Base-by-base conservation (phyloP, 2,113 vertebrate genomes). In the Zosterops pallidus region DNA sequence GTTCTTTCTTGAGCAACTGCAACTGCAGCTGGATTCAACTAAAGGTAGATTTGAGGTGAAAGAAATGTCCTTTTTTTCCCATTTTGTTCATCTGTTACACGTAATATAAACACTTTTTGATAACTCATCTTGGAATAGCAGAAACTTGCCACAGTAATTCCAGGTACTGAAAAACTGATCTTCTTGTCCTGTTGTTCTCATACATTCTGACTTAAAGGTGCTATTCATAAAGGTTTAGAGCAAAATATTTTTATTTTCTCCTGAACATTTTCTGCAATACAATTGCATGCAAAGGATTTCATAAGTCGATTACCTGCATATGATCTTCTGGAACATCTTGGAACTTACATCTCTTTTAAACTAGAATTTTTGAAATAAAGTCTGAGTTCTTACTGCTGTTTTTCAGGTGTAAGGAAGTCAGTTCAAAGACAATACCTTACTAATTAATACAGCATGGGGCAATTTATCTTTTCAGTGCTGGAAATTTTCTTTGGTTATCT, bases 381-480 rank as follows among this genome's bases (percentile, higher is more conserved):
- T 16, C 44, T 29, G 35, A 13, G 5, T 47, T 81, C 44, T 74
- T 56, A 53, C 44, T 60, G 33, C 6, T 91, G 80, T 68, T 89
- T 70, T 84, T 84, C 65, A 84, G 84, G 93, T 95, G 52, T n/a
- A 44, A 25, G 50, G 39, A 84, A 84, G 44, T 59, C 60, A 70
- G 60, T 86, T 96, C 80, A 89, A 90, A 92, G 89, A 42, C 41
- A 52, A 42, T 49, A 49, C 15, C 29, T 50, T 86, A 20, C 5
- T 89, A 89, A 84, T 81, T 74, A 67, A 68, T 71, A 82, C 72
- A 89, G 5, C 17, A 5, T 71, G 81, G 12, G 14, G 11, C 26
- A 59, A 83, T 94, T 92, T 82, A 90, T 87, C 87, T 84, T 91
- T 82, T 71, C 33, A 47, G 26, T 15, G 41, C n/a, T 35, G 79